These are phyloP conservation scores for Scomber japonicus DNA, from an alignment of 2,113 vertebrate genomes.

Conservation along the genomic window DNA sequence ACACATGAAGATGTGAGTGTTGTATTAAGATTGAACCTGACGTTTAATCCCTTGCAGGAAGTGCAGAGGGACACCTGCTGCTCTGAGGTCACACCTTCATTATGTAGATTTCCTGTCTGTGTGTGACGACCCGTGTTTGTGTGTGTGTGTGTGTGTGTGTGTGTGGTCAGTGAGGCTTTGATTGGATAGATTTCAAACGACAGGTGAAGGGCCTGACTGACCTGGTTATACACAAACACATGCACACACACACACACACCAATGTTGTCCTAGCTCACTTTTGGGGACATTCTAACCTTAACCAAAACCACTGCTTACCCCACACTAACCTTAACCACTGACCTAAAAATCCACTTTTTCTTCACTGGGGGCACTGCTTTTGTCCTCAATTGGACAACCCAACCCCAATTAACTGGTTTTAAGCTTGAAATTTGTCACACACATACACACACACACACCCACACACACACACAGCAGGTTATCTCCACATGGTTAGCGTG, in stretches of 20 bases:
- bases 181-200: constrained; percentile 32
- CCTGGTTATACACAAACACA: constrained; percentile 47
- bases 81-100: constrained; percentile 44
- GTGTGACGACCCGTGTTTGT: too few relatives aligned
- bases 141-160: not conserved
- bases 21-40: not conserved
- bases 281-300: too few relatives aligned
- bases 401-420: too few relatives aligned
- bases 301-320: too few relatives aligned
- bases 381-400: too few relatives aligned
- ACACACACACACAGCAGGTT: constrained; percentile 66
- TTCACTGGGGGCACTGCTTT: too few relatives aligned
- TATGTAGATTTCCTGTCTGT: constrained; percentile 46
- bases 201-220: constrained; percentile 55
- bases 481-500: constrained; percentile 76
- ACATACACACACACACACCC: constrained; percentile 14
- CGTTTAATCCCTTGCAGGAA: constrained; percentile 49
- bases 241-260: not conserved
- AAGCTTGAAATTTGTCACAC: not conserved
- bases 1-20: not conserved
- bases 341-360: too few relatives aligned
- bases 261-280: too few relatives aligned
- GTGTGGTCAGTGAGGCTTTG: constrained; percentile 16
- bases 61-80: constrained; percentile 32
- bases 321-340: too few relatives aligned